Base-by-base conservation (phyloP, 2,113 vertebrate species). In the Rousettus leschenaultii region DNA sequence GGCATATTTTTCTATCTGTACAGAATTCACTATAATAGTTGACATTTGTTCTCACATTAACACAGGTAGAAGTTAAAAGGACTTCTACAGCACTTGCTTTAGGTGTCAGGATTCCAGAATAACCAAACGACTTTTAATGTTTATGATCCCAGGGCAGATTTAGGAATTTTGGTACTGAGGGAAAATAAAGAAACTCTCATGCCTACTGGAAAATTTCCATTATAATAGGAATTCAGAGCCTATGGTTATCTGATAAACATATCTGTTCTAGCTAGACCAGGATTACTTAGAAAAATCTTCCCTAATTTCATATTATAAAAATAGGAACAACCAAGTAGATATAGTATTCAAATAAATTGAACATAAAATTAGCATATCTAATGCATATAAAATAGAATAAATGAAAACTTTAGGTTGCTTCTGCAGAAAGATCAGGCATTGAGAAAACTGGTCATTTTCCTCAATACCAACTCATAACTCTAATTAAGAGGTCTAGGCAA, bases 11-110 rank as follows among this genome's bases (percentile, higher is more conserved):
- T 74, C 33, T 70, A 15, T 38, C 2, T 61, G 21, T 45, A 48
- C n/a, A 95, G 59, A 91, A 91, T 74, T 83, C 85, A 66, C 51
- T 57, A 35, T 30, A 70, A 14, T 61, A 38, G 55, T 68, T 68
- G 14, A 68, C 28, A 73, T 40, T 95, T 91, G 8, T 85, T 95
- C 97, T 94, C 33, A 68, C 15, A 24, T 88, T 82, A 66, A 61
- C 40, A 73, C 12, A 57, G 15, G 9, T 66, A 4, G 30, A 88
- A 77, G 15, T 45, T 87, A 57, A 94, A 96, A 95, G 15, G 1
- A 43, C 24, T 80, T 89, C 24, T 33, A 16, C 1, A 61, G 3
- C 45, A 63, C 45, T 78, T 77, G 22, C 26, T 94, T 95, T 93
- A 55, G 53, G 8, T 78, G 38, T 85, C 43, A 70, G 38, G 53